A percentile compares a stretch with the other conserved stretches of the same genome.
These are phyloP conservation scores for Chrysolina haemoptera DNA, from an alignment of 2,888 invertebrate genomes.

Conservation along the genomic window DNA sequence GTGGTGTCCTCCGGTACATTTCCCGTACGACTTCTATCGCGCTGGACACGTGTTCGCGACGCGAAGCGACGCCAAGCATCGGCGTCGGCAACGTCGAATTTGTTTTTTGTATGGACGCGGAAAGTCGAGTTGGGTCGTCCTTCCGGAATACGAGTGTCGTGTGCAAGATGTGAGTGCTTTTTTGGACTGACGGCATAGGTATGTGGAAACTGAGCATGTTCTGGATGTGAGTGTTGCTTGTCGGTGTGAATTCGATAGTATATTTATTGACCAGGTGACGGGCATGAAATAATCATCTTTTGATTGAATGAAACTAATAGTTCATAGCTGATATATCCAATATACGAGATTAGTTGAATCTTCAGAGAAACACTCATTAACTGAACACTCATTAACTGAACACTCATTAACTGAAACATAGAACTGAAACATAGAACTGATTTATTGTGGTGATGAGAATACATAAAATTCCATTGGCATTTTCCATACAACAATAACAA, in stretches of 20 bases:
- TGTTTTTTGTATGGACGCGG: not conserved
- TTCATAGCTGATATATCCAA: no score
- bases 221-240: not conserved
- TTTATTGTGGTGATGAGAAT: no score
- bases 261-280: not conserved
- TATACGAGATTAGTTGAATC: no score
- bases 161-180: not conserved
- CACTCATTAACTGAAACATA: no score
- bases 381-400: no score
- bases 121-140: not conserved
- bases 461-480: no score
- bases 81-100: not conserved
- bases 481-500: no score
- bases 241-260: not conserved
- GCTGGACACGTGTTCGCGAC: slow-evolving; percentile 35
- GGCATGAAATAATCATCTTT: not conserved
- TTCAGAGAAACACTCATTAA: no score
- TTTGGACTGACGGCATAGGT: not conserved
- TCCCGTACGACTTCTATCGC: slow-evolving; percentile 37
- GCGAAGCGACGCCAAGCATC: slow-evolving; percentile 3
- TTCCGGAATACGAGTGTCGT: slow-evolving; percentile 4
- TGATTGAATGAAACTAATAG: no score
- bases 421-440: no score
- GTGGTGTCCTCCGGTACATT: slow-evolving; percentile 30
- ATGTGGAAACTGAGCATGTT: not conserved